Evolutionary conservation across 2,888 invertebrate species (phyloP).

Genomic region (Chloroclysta siterata): DNA sequence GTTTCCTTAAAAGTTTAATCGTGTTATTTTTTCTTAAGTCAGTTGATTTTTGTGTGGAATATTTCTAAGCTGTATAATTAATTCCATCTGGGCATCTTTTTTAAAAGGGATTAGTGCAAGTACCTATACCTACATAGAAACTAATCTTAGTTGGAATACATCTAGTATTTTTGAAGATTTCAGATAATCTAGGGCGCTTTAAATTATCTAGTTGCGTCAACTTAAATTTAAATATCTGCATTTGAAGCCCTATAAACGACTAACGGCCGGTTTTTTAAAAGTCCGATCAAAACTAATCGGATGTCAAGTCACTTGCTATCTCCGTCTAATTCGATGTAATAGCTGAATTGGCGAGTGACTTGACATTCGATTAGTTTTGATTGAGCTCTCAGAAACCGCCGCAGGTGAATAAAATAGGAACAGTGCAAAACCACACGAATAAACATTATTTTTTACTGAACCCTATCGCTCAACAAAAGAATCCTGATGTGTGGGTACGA

Average conservation of each 20-base stretch:
- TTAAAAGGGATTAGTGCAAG: slow-evolving; percentile 6
- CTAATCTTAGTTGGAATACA: not conserved
- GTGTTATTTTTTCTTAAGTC: slow-evolving; percentile 40
- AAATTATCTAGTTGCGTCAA: not conserved
- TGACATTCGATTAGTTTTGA: no score
- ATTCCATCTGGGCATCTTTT: slow-evolving; percentile 32
- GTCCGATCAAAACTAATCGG: no score
- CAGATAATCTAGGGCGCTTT: not conserved
- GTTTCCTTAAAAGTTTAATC: slow-evolving; percentile 63
- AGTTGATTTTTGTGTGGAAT: slow-evolving; percentile 22
- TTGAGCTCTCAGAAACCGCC: no score
- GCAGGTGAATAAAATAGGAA: slow-evolving; percentile 21
- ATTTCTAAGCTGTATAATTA: slow-evolving; percentile 25
- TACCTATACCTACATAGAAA: not conserved
- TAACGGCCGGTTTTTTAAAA: no score
- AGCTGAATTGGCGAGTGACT: no score
- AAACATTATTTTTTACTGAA: slow-evolving; percentile 67
- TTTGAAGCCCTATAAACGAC: slow-evolving; percentile 9
- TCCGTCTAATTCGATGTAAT: no score
- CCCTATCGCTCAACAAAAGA: slow-evolving; percentile 72
- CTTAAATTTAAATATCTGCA: not conserved
- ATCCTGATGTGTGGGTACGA: slow-evolving; percentile 71
- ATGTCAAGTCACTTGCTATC: no score
- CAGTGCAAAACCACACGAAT: slow-evolving; percentile 45
- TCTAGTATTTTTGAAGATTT: no score